Percentiles rank a stretch among this genome's conserved stretches.
Conservation (phyloP, 1,140 invertebrate genomes). For the Caerostris darwini region DNA sequence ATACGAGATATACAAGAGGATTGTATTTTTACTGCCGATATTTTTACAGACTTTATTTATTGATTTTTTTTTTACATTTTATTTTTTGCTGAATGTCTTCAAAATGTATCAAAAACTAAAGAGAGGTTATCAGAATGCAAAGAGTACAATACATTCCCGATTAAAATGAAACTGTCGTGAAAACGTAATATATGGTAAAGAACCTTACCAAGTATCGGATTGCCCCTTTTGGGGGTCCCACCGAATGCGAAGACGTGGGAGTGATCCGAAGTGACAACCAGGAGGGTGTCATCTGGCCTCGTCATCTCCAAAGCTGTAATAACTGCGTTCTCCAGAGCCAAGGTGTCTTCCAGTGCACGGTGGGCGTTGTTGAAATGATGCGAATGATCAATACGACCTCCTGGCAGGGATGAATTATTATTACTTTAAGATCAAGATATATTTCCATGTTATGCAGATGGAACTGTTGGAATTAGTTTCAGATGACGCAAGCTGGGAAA, state of each 20-base stretch:
- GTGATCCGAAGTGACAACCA: constrained; percentile 80
- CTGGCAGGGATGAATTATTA: constrained; percentile 79
- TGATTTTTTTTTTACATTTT: too few relatives aligned
- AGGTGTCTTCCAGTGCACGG: constrained; percentile 85
- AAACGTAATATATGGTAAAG: too few relatives aligned
- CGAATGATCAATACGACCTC: constrained; percentile 89
- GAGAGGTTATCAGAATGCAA: too few relatives aligned
- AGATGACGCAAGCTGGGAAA: too few relatives aligned
- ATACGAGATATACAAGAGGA: too few relatives aligned
- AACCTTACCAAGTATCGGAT: constrained; percentile 78
- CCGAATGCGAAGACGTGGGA: constrained; percentile 80
- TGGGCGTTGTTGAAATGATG: constrained; percentile 92
- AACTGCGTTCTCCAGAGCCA: constrained; percentile 79
- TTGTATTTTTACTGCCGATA: too few relatives aligned
- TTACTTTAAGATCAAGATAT: not conserved
- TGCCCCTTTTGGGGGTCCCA: constrained; percentile 79
- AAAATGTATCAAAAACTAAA: too few relatives aligned
- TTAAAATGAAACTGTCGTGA: too few relatives aligned
- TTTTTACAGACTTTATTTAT: too few relatives aligned
- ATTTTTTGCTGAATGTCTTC: too few relatives aligned
- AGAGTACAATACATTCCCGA: too few relatives aligned
- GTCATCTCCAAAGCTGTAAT: constrained; percentile 79
- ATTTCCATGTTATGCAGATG: not conserved
- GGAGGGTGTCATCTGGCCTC: constrained; percentile 79
- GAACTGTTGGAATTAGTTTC: not conserved